Evolutionary conservation across 1,140 invertebrate genomes (phyloP).

Genomic region (Belonocnema kinseyi): DNA sequence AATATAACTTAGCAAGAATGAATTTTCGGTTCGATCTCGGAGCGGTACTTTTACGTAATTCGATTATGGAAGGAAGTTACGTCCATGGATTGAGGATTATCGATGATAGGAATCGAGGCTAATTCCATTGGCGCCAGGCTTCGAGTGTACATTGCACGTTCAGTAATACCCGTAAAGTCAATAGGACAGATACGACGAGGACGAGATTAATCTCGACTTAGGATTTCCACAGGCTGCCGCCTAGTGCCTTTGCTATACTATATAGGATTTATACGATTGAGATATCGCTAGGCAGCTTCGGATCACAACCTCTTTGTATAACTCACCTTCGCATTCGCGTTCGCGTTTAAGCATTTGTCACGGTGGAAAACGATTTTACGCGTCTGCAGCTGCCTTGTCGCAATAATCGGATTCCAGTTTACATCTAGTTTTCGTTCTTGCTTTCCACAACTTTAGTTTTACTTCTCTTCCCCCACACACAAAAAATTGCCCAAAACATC

Average conservation of each 20-base stretch:
- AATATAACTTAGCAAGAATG: no score
- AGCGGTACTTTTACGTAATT: no score
- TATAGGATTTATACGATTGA: constrained; percentile 19
- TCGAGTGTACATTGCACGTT: constrained; percentile 2
- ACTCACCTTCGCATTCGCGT: constrained; percentile 3
- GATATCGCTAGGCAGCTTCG: constrained; percentile 7
- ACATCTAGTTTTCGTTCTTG: not conserved
- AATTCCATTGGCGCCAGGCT: not conserved
- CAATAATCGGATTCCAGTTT: constrained; percentile 11
- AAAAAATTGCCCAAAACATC: no score
- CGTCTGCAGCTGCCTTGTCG: constrained; percentile 9
- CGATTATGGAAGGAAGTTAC: not conserved
- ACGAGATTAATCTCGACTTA: constrained; percentile 17
- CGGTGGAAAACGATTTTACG: constrained; percentile 24
- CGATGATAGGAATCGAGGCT: not conserved
- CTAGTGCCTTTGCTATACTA: not conserved
- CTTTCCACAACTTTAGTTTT: not conserved
- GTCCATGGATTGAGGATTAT: not conserved
- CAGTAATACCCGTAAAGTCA: not conserved
- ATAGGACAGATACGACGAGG: not conserved
- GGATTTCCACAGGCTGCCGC: not conserved
- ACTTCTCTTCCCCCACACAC: no score
- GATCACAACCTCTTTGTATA: not conserved
- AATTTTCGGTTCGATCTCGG: no score
- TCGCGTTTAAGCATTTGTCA: constrained; percentile 21